Percentiles rank a stretch among this genome's conserved stretches.
Conservation (phyloP, 1,140 invertebrate genomes). For the Leptinotarsa texana region DNA sequence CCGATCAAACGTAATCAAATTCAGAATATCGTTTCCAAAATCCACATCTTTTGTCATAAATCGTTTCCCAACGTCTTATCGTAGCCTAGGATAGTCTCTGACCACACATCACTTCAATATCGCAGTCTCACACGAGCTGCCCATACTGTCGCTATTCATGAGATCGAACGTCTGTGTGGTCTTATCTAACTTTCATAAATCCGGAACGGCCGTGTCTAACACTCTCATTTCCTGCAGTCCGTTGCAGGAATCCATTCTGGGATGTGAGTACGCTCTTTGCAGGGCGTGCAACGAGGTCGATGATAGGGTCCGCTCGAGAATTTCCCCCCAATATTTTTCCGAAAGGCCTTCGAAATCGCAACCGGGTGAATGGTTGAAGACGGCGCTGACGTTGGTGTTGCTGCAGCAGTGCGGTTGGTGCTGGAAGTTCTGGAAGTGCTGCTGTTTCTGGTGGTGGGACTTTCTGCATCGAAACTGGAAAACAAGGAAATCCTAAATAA, state of each 20-base stretch:
- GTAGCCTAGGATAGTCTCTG: not conserved
- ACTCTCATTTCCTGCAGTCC: slow-evolving; percentile 49
- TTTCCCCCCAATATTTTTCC: slow-evolving; percentile 79
- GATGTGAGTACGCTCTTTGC: slow-evolving; percentile 54
- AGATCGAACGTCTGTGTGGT: slow-evolving; percentile 53
- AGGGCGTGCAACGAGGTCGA: slow-evolving; percentile 69
- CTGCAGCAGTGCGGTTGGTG: slow-evolving; percentile 41
- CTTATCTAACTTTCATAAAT: slow-evolving; percentile 55
- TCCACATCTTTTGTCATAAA: not conserved
- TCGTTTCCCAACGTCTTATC: not conserved
- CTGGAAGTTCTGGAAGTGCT: slow-evolving; percentile 32
- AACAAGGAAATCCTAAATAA: not conserved
- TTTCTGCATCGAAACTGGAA: slow-evolving; percentile 49
- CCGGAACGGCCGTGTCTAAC: slow-evolving; percentile 47
- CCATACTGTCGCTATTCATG: slow-evolving; percentile 45
- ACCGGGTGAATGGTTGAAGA: slow-evolving; percentile 44
- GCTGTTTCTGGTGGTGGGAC: slow-evolving; percentile 34
- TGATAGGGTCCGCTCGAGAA: slow-evolving; percentile 71
- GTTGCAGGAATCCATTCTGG: slow-evolving; percentile 47
- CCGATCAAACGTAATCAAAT: not conserved
- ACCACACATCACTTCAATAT: slow-evolving; percentile 41
- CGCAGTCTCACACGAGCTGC: slow-evolving; percentile 50
- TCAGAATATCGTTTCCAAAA: not conserved
- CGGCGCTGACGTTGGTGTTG: slow-evolving; percentile 41
- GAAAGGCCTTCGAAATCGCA: slow-evolving; percentile 70